Conservation (phyloP, 2,113 vertebrate genomes). For the Hirundichthys speculiger region DNA sequence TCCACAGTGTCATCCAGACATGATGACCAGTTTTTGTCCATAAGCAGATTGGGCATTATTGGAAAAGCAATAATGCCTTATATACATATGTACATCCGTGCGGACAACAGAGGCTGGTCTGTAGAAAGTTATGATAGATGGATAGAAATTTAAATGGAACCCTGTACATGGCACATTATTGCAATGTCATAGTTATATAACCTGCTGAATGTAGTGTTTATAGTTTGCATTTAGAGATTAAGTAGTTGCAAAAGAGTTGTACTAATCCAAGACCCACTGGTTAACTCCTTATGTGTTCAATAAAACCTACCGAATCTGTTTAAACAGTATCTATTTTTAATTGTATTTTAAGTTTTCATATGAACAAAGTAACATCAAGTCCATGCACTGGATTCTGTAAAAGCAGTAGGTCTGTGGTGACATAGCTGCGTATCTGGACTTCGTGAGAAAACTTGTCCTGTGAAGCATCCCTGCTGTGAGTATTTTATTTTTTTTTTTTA, state of each 20-base stretch:
- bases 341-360: not conserved
- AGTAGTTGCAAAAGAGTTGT: constrained; percentile 24
- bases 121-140: constrained; percentile 26
- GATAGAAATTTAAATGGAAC: constrained; percentile 2
- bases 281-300: not conserved
- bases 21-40: too few relatives aligned
- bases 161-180: constrained; percentile 54
- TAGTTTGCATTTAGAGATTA: constrained; percentile 54
- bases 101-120: not conserved
- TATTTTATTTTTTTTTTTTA: not conserved
- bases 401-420: constrained; percentile 15
- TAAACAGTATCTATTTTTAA: constrained; percentile 17
- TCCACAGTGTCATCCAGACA: too few relatives aligned
- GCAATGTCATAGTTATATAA: constrained; percentile 51
- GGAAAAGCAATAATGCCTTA: not conserved
- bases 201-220: constrained; percentile 75
- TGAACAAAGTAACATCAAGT: not conserved
- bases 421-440: constrained; percentile 10
- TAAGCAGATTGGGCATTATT: not conserved
- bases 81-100: not conserved
- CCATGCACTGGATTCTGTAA: not conserved
- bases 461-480: not conserved
- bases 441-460: not conserved
- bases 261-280: constrained; percentile 4
- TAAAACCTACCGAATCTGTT: constrained; percentile 27